Conservation (phyloP, 2,888 invertebrate species). For the Tetheella fluctuosa region DNA sequence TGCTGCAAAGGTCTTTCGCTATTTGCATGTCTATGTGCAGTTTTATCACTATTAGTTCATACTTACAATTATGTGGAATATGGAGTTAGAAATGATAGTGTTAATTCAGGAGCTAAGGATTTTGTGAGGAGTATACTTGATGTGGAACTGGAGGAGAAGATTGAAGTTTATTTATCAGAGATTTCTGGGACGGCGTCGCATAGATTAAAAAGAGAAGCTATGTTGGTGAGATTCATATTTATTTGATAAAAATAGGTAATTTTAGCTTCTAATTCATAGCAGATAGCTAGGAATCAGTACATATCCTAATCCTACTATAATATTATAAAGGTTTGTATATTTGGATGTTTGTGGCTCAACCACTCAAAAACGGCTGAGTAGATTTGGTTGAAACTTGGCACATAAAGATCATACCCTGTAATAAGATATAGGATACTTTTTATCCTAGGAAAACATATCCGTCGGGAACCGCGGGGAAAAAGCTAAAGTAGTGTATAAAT, state of each 20-base stretch:
- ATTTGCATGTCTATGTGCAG: constrained; percentile 67
- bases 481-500: too few relatives aligned
- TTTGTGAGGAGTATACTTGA: constrained; percentile 56
- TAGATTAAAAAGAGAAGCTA: constrained; percentile 70
- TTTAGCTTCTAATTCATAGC: too few relatives aligned
- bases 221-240: constrained; percentile 59
- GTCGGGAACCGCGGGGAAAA: too few relatives aligned
- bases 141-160: constrained; percentile 59
- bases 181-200: constrained; percentile 45
- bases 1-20: constrained; percentile 52
- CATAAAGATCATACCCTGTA: too few relatives aligned
- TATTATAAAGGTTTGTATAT: too few relatives aligned
- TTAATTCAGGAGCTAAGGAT: constrained; percentile 46
- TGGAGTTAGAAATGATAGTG: constrained; percentile 33
- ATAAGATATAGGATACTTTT: too few relatives aligned
- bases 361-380: too few relatives aligned
- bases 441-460: too few relatives aligned
- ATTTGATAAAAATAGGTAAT: background rate
- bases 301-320: too few relatives aligned
- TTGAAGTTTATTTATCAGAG: constrained; percentile 59
- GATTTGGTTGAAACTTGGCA: too few relatives aligned
- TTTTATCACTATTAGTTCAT: constrained; percentile 67
- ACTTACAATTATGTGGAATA: constrained; percentile 61
- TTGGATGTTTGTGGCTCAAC: too few relatives aligned
- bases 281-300: too few relatives aligned